A percentile compares a stretch with the other conserved stretches of the same genome.
These are phyloP conservation scores for Megatriorchis doriae DNA, from an alignment of 2,113 vertebrate genomes.

Conservation along the genomic window DNA sequence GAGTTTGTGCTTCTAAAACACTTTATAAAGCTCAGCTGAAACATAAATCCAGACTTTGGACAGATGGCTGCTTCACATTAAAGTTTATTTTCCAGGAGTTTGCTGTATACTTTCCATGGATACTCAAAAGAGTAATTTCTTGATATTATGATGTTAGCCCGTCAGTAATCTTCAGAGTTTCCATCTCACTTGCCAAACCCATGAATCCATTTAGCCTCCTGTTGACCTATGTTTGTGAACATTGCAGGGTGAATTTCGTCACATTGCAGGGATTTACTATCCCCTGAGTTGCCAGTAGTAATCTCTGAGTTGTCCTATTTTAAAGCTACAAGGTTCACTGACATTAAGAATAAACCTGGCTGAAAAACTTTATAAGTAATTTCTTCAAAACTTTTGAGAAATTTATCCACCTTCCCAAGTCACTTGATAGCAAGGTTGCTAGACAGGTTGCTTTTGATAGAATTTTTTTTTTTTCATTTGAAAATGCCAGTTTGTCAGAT, in stretches of 20 bases:
- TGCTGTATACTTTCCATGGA: constrained; percentile 41
- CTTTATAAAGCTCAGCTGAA: background rate
- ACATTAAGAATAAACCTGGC: background rate
- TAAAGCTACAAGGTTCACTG: background rate
- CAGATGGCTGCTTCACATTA: background rate
- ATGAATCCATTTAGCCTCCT: constrained; percentile 46
- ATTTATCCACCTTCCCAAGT: background rate
- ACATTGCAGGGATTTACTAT: constrained; percentile 16
- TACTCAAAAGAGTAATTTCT: constrained; percentile 43
- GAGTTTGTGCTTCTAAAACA: background rate
- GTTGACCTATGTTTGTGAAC: constrained; percentile 47
- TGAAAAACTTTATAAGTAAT: background rate
- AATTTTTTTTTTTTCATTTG: background rate
- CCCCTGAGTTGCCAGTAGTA: background rate
- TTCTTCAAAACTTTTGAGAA: background rate
- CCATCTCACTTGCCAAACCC: constrained; percentile 43
- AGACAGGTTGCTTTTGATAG: background rate
- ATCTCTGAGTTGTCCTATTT: background rate
- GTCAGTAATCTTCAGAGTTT: constrained; percentile 45
- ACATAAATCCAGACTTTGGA: constrained; percentile 3
- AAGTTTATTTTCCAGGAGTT: constrained; percentile 38
- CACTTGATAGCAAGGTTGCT: background rate
- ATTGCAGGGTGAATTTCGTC: constrained; percentile 34
- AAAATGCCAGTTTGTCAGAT: background rate
- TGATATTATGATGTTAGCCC: constrained; percentile 25